These are phyloP conservation scores for Rhizoglyphus robini DNA, from an alignment of 1,140 invertebrate genomes.

Conservation along the genomic window DNA sequence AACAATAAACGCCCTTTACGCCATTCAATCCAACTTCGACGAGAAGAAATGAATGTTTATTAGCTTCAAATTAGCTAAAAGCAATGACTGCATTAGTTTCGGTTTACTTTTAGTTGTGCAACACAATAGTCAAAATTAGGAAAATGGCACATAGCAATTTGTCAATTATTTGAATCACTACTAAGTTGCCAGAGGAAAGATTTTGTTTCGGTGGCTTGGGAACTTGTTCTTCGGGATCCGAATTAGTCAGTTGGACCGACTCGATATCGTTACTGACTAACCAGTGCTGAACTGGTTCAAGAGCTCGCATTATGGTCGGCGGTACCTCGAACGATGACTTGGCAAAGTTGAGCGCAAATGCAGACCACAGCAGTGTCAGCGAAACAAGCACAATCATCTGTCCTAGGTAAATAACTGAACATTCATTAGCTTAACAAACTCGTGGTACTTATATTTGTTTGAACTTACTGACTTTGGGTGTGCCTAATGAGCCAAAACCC, in stretches of 20 bases:
- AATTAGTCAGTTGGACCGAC: background rate
- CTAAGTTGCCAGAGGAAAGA: background rate
- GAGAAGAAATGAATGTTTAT: too few relatives aligned
- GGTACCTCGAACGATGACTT: conserved; percentile 3
- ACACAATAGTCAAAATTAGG: conserved; percentile 5
- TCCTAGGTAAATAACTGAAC: conserved; percentile 12
- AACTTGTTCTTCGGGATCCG: background rate
- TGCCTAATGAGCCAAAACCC: conserved; percentile 6
- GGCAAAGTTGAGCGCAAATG: conserved; percentile 6
- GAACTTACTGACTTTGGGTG: conserved; percentile 11
- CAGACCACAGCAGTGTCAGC: conserved; percentile 3
- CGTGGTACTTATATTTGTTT: too few relatives aligned
- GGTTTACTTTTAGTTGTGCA: too few relatives aligned
- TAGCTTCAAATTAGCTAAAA: too few relatives aligned
- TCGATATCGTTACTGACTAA: conserved; percentile 1
- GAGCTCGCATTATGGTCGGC: background rate
- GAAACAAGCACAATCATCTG: background rate
- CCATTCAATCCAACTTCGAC: too few relatives aligned
- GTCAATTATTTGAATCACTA: conserved; percentile 10
- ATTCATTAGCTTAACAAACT: too few relatives aligned
- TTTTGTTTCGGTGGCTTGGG: background rate
- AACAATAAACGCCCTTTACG: too few relatives aligned
- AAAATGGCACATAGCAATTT: conserved; percentile 8
- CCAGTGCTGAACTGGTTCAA: background rate
- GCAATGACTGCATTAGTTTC: too few relatives aligned